These are phyloP conservation scores for Boulengeromyrus knoepffleri DNA, from an alignment of 2,113 vertebrate species.

Conservation along the genomic window DNA sequence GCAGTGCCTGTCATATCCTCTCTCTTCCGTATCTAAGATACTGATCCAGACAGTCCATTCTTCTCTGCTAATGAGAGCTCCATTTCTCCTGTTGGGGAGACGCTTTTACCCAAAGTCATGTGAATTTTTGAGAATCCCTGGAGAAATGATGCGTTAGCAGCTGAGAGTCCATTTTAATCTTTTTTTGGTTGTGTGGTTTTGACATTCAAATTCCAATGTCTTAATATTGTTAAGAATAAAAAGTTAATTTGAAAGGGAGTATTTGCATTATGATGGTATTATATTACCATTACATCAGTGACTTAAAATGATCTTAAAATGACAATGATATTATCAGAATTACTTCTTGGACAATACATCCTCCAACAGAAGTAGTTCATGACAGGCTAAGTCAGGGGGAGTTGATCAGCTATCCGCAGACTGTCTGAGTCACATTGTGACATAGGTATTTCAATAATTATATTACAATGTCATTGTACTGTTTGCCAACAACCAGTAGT, in stretches of 20 bases:
- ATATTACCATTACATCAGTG: not conserved
- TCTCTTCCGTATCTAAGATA: not conserved
- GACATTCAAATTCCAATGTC: not conserved
- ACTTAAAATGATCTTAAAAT: not conserved
- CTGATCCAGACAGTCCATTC: not conserved
- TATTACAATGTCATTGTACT: not conserved
- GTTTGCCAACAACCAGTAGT: not conserved
- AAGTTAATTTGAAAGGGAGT: not conserved
- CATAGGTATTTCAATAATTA: not conserved
- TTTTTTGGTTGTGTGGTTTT: not conserved
- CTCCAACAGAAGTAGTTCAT: not conserved
- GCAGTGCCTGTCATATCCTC: not conserved
- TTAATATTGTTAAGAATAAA: not conserved
- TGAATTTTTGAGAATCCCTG: not conserved
- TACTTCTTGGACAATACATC: not conserved
- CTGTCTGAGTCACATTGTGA: not conserved
- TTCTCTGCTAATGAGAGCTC: not conserved
- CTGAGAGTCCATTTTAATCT: too few relatives aligned
- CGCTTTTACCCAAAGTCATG: not conserved
- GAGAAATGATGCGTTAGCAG: not conserved
- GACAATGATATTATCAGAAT: not conserved
- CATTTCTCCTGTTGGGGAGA: not conserved
- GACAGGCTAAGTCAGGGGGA: not conserved
- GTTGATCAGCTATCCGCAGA: not conserved
- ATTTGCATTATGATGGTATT: not conserved